These are phyloP conservation scores for Chromis chromis DNA, from an alignment of 2,797 vertebrate genomes.

Conservation along the genomic window DNA sequence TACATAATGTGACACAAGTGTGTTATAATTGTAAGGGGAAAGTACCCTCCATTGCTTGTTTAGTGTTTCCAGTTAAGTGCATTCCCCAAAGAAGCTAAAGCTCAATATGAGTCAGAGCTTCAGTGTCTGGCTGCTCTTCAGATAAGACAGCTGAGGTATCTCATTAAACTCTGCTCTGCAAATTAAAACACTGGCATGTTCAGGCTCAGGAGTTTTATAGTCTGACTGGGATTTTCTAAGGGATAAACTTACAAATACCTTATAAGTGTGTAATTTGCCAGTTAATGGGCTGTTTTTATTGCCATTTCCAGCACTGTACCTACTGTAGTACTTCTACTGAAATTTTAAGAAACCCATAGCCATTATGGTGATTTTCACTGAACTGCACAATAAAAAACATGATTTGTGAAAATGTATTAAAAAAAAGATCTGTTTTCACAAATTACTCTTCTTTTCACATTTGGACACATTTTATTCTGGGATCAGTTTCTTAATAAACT, in stretches of 20 bases:
- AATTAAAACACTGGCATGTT: background rate
- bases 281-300: slow-evolving; percentile 1
- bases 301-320: background rate
- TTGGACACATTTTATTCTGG: background rate
- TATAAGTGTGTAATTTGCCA: background rate
- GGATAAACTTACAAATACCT: background rate
- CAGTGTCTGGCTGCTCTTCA: background rate
- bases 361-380: background rate
- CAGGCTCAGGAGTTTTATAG: background rate
- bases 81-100: background rate
- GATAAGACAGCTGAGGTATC: background rate
- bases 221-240: background rate
- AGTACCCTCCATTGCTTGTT: too few species aligned
- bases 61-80: too few species aligned
- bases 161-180: background rate
- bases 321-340: background rate
- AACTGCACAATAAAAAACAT: too few species aligned
- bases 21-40: too few species aligned
- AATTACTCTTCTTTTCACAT: too few species aligned
- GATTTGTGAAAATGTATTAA: too few species aligned
- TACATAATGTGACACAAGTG: too few species aligned
- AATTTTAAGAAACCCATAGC: slow-evolving; percentile 4
- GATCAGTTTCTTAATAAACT: slow-evolving; percentile 8
- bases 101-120: background rate
- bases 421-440: too few species aligned